Base-by-base conservation (phyloP, 2,888 invertebrate species). In the Hydroisotoma schaefferi region DNA sequence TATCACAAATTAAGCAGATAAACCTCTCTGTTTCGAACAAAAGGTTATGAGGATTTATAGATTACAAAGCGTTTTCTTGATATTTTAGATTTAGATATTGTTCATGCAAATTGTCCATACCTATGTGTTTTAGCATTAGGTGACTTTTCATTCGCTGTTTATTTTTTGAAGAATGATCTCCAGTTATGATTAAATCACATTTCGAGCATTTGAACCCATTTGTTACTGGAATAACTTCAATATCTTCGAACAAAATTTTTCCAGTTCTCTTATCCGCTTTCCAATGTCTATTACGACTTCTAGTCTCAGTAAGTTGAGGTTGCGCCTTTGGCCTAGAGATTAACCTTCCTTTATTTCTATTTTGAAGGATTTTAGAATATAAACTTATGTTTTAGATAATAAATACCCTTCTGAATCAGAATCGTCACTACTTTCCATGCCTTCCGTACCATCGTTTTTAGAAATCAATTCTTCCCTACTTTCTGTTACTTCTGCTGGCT, bases 201-300 rank as follows among this genome's bases (percentile, higher is more conserved):
- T 22, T 46, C 23, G 23, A 23, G 20, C 46, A 46, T 25, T 46
- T 46, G 5, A 23, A 20, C 2, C 46, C 46, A 23, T 25, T 25
- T 20, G 12, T 25, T 12, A 46, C 12, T 12, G 18, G 12, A 25
- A 23, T 6, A 5, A 46, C 46, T 46, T 46, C 46, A 8, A 46
- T 4, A 6, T 25, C 46, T 5, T 46, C 46, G 23, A 23, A 46
- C 46, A 20, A 46, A 12, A 46, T 15, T 5, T 15, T 22, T 22
- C 46, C 46, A 12, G 22, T 18, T 46, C 20, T 22, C 4, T 15
- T 22, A 15, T 46, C 46, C 2, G 22, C 5, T 15, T 22, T 46
- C 46, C 46, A 46, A 23, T 46, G 20, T 22, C 46, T 8, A 43
- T n/a, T n/a, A n/a, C n/a, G n/a, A n/a, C n/a, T n/a, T n/a, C n/a